A percentile compares a stretch with the other conserved stretches of the same genome.
Conservation (phyloP, 2,113 vertebrate genomes). For the Scytalopus superciliaris region DNA sequence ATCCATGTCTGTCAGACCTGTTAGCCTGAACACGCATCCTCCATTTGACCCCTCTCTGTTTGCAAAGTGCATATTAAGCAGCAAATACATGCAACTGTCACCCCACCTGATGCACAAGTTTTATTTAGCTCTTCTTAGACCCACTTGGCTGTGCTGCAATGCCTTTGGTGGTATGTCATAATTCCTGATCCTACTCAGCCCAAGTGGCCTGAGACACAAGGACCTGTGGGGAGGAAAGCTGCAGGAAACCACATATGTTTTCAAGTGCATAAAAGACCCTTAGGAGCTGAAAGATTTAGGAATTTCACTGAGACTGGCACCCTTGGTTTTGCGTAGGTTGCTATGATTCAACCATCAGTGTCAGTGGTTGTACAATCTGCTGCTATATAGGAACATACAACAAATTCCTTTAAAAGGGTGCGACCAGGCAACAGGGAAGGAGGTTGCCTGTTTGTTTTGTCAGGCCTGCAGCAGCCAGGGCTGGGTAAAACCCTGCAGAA, state of each 20-base stretch:
- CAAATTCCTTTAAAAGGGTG: not conserved
- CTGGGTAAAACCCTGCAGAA: not conserved
- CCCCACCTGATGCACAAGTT: fast-evolving
- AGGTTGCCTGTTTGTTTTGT: not conserved
- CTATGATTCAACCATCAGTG: not conserved
- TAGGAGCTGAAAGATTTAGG: not conserved
- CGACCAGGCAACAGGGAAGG: fast-evolving
- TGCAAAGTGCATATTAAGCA: not conserved
- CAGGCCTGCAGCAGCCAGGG: not conserved
- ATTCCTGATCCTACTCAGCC: not conserved
- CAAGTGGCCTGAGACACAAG: not conserved
- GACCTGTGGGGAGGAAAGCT: not conserved
- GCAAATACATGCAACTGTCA: not conserved
- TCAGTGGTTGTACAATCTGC: not conserved
- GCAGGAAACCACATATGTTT: fast-evolving
- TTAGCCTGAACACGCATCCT: not conserved
- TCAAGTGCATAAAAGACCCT: not conserved
- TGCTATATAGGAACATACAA: not conserved
- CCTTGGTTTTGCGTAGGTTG: not conserved
- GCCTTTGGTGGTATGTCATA: not conserved
- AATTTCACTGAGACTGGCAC: not conserved
- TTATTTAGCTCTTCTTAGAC: not conserved
- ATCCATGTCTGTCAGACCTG: not conserved
- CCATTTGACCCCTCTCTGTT: not conserved
- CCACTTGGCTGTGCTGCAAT: not conserved